phyloP scores from a whole-genome alignment of 2,797 vertebrate species.

The Gymnocypris eckloni region DNA sequence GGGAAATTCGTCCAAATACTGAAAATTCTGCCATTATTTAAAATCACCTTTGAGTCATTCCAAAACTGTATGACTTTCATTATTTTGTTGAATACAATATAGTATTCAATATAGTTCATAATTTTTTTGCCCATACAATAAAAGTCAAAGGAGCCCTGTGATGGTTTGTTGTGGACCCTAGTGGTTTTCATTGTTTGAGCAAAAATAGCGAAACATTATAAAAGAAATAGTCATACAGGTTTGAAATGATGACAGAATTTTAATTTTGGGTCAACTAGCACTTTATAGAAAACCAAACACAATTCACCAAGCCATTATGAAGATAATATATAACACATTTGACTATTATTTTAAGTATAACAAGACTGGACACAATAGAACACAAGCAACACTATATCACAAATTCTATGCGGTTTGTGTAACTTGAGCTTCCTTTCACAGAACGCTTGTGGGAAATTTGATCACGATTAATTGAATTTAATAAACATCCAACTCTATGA shows the following conservation, averaged over 20 bases:
- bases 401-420: neutral
- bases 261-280: neutral
- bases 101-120: too few species aligned
- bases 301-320: neutral
- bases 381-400: constrained; percentile 3
- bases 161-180: neutral
- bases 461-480: neutral
- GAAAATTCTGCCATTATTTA: neutral
- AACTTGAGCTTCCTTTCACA: constrained; percentile 23
- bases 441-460: neutral
- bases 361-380: neutral
- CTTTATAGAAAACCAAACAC: constrained; percentile 10
- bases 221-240: neutral
- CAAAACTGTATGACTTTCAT: neutral
- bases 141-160: neutral
- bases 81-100: neutral
- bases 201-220: neutral
- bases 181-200: constrained; percentile 3
- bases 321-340: neutral
- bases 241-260: neutral
- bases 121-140: neutral
- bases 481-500: neutral
- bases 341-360: neutral
- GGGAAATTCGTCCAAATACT: neutral
- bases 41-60: neutral